Evolutionary conservation across 2,888 invertebrate species (phyloP).

Genomic region (Ormyrus rosae): DNA sequence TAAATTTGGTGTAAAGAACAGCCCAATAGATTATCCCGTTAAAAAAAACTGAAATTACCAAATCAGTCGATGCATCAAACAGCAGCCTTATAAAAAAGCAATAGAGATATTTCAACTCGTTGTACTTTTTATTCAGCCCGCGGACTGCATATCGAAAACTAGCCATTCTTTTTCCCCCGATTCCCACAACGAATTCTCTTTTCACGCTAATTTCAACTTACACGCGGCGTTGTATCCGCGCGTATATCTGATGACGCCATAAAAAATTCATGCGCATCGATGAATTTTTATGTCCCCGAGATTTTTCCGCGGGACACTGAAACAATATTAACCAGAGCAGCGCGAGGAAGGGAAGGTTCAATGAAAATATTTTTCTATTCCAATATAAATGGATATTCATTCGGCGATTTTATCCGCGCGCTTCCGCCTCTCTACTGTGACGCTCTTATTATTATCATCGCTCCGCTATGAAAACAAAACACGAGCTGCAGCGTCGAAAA

Average conservation of each 20-base stretch:
- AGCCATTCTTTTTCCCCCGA: too few relatives aligned
- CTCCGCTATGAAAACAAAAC: too few relatives aligned
- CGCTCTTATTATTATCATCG: constrained; percentile 1
- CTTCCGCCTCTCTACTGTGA: neutral
- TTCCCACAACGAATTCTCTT: too few relatives aligned
- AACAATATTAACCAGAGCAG: neutral
- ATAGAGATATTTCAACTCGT: too few relatives aligned
- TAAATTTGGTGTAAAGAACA: too few relatives aligned
- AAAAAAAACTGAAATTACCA: too few relatives aligned
- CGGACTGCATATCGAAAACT: too few relatives aligned
- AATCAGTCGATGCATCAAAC: too few relatives aligned
- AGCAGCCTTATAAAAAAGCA: too few relatives aligned
- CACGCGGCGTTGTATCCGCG: neutral
- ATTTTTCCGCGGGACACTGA: neutral
- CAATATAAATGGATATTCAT: constrained; percentile 21
- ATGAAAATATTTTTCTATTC: constrained; percentile 19
- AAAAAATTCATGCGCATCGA: constrained; percentile 32
- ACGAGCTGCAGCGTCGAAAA: neutral
- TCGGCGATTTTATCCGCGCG: neutral
- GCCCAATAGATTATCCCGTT: too few relatives aligned
- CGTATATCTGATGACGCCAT: neutral
- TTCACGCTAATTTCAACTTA: neutral
- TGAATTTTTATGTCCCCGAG: constrained; percentile 30
- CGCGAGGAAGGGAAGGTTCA: neutral
- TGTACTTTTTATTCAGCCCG: too few relatives aligned